phyloP scores from a whole-genome alignment of 1,140 invertebrate genomes.

The Choristoneura fumiferana region DNA sequence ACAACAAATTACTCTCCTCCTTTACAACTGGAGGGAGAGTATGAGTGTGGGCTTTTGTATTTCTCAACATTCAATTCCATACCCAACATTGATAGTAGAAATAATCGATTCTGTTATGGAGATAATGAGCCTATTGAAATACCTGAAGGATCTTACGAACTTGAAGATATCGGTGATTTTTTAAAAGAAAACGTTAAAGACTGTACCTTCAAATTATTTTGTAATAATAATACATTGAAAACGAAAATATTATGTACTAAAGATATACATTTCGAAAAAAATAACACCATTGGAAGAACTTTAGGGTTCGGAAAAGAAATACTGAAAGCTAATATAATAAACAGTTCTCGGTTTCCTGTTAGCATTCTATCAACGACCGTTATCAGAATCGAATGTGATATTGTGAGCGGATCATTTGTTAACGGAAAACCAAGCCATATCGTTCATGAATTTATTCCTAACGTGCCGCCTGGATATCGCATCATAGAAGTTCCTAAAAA shows the following conservation, averaged over 20 bases:
- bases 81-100: constrained; percentile 13
- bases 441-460: no score
- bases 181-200: constrained; percentile 2
- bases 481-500: constrained; percentile 15
- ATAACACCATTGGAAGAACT: constrained; percentile 8
- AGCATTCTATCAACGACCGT: constrained; percentile 21
- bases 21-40: constrained; percentile 9
- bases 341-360: constrained; percentile 10
- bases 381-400: constrained; percentile 21
- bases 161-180: constrained; percentile 6
- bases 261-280: constrained; percentile 10
- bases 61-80: constrained; percentile 22
- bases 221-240: constrained; percentile 20
- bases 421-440: constrained; percentile 15
- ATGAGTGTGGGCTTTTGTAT: constrained; percentile 21
- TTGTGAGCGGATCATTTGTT: constrained; percentile 17
- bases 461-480: constrained; percentile 17
- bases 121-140: not conserved
- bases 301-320: constrained; percentile 5
- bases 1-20: constrained; percentile 1
- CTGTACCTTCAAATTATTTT: constrained; percentile 1
- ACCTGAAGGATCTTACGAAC: constrained; percentile 1
- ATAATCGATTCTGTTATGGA: constrained; percentile 19
- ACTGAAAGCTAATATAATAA: constrained; percentile 19
- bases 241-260: constrained; percentile 10